These are phyloP conservation scores for Notoglanidium macrostoma DNA, from an alignment of 2,797 vertebrate species.

Conservation along the genomic window DNA sequence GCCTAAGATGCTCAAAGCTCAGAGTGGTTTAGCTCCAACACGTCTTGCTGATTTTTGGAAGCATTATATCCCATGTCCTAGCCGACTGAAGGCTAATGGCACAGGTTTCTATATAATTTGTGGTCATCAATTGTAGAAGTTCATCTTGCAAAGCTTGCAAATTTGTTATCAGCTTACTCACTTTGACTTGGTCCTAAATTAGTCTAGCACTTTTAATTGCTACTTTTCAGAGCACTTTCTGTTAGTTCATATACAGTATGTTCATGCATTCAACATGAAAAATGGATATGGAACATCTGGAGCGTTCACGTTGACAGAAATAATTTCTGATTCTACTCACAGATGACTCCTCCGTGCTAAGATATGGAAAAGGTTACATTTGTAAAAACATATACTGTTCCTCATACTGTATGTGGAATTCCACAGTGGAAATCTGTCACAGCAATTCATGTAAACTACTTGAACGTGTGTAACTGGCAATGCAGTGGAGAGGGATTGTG, in stretches of 20 bases:
- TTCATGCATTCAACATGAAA: not conserved
- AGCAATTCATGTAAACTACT: slow-evolving; percentile 2
- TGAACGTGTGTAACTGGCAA: slow-evolving; percentile 18
- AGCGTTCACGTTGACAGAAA: not conserved
- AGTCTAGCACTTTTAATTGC: not conserved
- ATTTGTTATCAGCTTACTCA: not conserved
- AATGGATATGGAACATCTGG: not conserved
- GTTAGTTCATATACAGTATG: not conserved
- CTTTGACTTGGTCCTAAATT: not conserved
- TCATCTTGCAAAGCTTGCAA: not conserved
- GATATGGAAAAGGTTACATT: slow-evolving; percentile 9
- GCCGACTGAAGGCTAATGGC: no score
- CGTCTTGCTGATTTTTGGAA: not conserved
- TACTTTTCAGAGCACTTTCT: not conserved
- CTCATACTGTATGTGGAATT: not conserved
- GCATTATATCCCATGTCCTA: not conserved
- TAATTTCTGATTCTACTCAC: not conserved
- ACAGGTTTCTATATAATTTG: not conserved
- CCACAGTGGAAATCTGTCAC: not conserved
- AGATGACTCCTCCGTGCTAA: not conserved
- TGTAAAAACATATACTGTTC: not conserved
- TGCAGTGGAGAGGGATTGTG: slow-evolving; percentile 4
- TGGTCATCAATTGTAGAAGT: not conserved
- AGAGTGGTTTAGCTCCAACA: not conserved
- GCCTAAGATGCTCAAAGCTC: not conserved